Conservation (phyloP, 2,888 invertebrate genomes). For the Bombylius major region DNA sequence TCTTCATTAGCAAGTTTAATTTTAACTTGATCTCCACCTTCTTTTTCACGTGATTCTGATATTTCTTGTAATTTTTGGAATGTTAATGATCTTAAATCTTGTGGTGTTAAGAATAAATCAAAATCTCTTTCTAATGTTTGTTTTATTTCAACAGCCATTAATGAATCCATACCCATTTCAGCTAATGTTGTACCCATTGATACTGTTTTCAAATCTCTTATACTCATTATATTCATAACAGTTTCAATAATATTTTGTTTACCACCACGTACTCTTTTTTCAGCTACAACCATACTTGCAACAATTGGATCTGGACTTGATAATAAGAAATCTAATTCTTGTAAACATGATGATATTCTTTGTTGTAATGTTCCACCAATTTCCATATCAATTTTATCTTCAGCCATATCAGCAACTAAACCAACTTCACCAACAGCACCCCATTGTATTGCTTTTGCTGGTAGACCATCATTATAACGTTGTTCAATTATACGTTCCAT, state of each 20-base stretch:
- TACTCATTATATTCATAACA: conserved; percentile 54
- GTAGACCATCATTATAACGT: conserved; percentile 53
- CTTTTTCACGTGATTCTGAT: conserved; percentile 23
- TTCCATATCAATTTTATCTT: conserved; percentile 53
- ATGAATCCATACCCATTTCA: conserved; percentile 91
- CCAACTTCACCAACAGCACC: conserved; percentile 86
- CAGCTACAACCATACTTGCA: conserved; percentile 76
- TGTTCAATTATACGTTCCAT: conserved; percentile 81
- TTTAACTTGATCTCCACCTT: conserved; percentile 25
- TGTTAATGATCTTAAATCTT: conserved; percentile 71
- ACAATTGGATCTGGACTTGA: conserved; percentile 56
- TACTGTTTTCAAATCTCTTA: conserved; percentile 54
- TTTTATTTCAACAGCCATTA: conserved; percentile 95
- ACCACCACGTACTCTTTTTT: conserved; percentile 53
- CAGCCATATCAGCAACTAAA: conserved; percentile 62
- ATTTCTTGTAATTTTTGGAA: conserved; percentile 40
- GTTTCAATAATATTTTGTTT: conserved; percentile 58
- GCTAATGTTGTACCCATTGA: conserved; percentile 63
- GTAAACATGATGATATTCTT: conserved; percentile 67
- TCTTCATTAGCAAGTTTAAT: conserved; percentile 27
- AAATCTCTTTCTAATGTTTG: conserved; percentile 82
- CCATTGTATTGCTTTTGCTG: conserved; percentile 82
- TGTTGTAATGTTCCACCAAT: conserved; percentile 78
- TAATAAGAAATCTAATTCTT: conserved; percentile 60
- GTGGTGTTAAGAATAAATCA: conserved; percentile 72